Evolutionary conservation across 1,140 invertebrate species (phyloP).

Genomic region (Trichoplusia ni): DNA sequence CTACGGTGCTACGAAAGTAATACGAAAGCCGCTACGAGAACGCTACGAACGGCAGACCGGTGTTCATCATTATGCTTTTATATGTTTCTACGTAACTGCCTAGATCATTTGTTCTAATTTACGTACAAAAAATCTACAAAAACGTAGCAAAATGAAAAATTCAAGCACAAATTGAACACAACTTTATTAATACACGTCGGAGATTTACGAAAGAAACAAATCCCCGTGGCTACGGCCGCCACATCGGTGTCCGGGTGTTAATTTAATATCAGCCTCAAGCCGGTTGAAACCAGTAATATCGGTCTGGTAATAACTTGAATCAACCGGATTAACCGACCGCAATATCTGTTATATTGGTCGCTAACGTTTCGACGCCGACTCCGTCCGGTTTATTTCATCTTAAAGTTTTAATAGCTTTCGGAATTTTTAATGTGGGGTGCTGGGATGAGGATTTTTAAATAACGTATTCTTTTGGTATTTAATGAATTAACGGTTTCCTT

Average conservation of each 20-base stretch:
- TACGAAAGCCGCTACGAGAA: too few relatives aligned
- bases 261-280: constrained; percentile 43
- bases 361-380: not conserved
- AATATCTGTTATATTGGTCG: constrained; percentile 43
- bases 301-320: constrained; percentile 43
- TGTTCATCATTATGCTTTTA: too few relatives aligned
- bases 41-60: too few relatives aligned
- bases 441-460: not conserved
- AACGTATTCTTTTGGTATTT: not conserved
- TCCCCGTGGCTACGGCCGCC: not conserved
- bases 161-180: not conserved
- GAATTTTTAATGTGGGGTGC: not conserved
- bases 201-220: constrained; percentile 2
- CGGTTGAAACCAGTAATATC: constrained; percentile 38
- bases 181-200: not conserved
- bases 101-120: too few relatives aligned
- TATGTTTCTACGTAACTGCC: too few relatives aligned
- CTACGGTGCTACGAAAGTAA: too few relatives aligned
- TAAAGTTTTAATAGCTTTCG: not conserved
- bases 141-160: not conserved
- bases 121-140: too few relatives aligned
- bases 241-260: constrained; percentile 33
- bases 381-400: constrained; percentile 1
- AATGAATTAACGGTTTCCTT: not conserved
- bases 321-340: constrained; percentile 42